A percentile compares a stretch with the other conserved stretches of the same genome.
These are phyloP conservation scores for Limnothrissa miodon DNA, from an alignment of 2,113 vertebrate species.

Conservation along the genomic window DNA sequence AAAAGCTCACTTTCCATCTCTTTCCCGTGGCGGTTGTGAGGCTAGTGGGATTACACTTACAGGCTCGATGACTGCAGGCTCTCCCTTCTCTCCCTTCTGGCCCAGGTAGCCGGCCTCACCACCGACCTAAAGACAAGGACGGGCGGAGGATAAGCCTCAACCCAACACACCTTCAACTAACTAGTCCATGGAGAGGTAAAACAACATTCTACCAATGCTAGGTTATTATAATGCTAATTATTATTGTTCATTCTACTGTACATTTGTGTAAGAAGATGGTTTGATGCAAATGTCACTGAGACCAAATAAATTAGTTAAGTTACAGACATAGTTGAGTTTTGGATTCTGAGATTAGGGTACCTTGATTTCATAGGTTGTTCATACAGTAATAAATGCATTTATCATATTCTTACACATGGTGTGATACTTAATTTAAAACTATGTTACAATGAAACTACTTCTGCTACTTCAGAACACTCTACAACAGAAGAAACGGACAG, in stretches of 20 bases:
- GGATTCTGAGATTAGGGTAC: background rate
- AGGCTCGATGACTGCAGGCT: conserved; percentile 94
- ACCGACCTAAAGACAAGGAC: conserved; percentile 69
- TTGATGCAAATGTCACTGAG: background rate
- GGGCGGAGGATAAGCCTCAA: background rate
- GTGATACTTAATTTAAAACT: conserved; percentile 19
- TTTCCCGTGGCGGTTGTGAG: background rate
- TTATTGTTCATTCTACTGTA: background rate
- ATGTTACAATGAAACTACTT: conserved; percentile 3
- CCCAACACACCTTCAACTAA: background rate
- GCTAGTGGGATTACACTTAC: conserved; percentile 72
- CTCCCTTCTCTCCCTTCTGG: conserved; percentile 94
- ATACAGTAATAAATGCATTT: background rate
- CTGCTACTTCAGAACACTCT: conserved; percentile 17
- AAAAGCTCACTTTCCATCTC: background rate
- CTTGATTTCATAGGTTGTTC: background rate
- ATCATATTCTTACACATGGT: conserved; percentile 26
- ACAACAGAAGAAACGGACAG: conserved; percentile 2
- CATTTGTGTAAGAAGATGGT: conserved; percentile 9
- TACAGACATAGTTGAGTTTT: background rate
- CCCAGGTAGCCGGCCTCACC: conserved; percentile 76
- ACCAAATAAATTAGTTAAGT: too few species aligned
- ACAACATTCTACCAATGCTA: background rate
- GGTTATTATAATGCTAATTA: background rate
- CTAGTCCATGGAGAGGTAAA: background rate